Conservation (phyloP, 2,113 vertebrate genomes). For the Herpailurus yagouaroundi region DNA sequence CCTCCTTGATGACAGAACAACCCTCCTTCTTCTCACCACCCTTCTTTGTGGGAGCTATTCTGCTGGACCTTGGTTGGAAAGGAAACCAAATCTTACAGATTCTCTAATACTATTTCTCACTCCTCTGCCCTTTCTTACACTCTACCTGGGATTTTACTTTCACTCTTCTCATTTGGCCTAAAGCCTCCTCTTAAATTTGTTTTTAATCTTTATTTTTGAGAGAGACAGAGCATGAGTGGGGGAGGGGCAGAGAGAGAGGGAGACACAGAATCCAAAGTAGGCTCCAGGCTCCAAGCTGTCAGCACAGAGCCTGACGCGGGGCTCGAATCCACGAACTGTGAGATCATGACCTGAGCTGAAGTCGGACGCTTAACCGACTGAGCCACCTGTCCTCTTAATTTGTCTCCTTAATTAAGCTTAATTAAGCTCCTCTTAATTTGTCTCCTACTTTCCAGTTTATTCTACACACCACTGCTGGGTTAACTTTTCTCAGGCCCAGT, state of each 20-base stretch:
- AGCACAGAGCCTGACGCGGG: too few relatives aligned
- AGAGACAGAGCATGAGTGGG: too few relatives aligned
- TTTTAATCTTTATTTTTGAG: too few relatives aligned
- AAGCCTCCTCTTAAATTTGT: not conserved
- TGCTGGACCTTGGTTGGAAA: not conserved
- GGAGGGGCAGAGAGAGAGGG: too few relatives aligned
- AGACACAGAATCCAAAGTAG: too few relatives aligned
- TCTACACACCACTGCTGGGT: not conserved
- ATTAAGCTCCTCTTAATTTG: not conserved
- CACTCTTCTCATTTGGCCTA: not conserved
- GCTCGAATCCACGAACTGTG: too few relatives aligned
- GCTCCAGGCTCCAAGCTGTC: too few relatives aligned
- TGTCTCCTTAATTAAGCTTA: too few relatives aligned
- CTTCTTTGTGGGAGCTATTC: not conserved
- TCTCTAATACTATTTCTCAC: not conserved
- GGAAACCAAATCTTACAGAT: not conserved
- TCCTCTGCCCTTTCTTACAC: not conserved
- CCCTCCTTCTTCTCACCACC: not conserved
- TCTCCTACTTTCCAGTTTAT: not conserved
- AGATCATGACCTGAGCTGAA: too few relatives aligned
- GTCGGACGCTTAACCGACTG: too few relatives aligned
- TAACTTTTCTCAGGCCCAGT: not conserved
- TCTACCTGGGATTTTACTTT: not conserved
- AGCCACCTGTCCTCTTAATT: not conserved
- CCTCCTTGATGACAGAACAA: not conserved